Conservation (phyloP, 2,888 invertebrate species). For the Leptopilina syphax region DNA sequence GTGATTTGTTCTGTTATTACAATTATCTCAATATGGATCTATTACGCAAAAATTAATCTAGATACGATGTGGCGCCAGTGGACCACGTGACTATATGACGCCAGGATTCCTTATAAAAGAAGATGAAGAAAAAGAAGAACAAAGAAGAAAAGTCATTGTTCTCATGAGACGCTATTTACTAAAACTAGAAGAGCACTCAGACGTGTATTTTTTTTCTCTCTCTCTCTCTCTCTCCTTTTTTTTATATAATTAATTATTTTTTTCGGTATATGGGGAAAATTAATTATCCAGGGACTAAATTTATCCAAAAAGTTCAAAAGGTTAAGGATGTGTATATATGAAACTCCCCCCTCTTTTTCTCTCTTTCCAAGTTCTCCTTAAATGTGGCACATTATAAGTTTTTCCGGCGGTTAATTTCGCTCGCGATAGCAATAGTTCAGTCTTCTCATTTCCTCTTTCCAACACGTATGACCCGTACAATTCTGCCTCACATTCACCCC, state of each 20-base stretch:
- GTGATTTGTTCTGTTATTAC: conserved; percentile 20
- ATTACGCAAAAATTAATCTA: conserved; percentile 32
- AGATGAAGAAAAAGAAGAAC: too few relatives aligned
- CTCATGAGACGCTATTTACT: conserved; percentile 32
- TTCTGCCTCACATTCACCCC: conserved; percentile 55
- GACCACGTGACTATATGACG: conserved; percentile 10
- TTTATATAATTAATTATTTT: conserved; percentile 55
- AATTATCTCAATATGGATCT: conserved; percentile 24
- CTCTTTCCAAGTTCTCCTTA: conserved; percentile 51
- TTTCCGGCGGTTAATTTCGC: conserved; percentile 74
- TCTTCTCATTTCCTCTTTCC: conserved; percentile 44
- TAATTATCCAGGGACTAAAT: conserved; percentile 61
- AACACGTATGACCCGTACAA: conserved; percentile 48
- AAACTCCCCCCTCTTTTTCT: conserved; percentile 51
- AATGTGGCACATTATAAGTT: conserved; percentile 74
- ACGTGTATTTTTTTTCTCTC: conserved; percentile 18
- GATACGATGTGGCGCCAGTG: conserved; percentile 28
- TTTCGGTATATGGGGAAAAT: conserved; percentile 50
- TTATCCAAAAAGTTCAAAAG: conserved; percentile 53
- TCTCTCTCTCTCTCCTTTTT: conserved; percentile 1
- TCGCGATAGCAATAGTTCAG: conserved; percentile 61
- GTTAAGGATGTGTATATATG: conserved; percentile 50
- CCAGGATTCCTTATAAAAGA: conserved; percentile 29
- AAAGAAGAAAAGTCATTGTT: conserved; percentile 36
- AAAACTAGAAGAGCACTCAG: conserved; percentile 37